Conservation (phyloP, 2,113 vertebrate genomes). For the Rhabdomys dilectus region DNA sequence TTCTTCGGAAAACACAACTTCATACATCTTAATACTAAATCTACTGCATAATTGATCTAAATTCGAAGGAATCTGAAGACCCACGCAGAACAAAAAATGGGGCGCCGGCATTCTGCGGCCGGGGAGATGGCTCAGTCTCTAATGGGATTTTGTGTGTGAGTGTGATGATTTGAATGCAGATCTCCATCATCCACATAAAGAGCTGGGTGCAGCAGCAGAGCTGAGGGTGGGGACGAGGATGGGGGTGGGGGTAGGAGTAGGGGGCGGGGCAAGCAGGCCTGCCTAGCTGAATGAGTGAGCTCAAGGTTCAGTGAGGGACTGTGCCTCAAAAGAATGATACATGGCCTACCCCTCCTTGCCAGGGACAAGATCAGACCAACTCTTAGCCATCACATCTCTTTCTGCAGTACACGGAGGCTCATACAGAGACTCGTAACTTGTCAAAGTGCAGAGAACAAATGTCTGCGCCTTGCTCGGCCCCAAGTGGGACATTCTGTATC, state of each 20-base stretch:
- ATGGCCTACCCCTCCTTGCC: background rate
- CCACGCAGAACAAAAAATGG: background rate
- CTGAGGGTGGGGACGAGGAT: accelerated
- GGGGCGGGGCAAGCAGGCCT: background rate
- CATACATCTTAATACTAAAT: constrained; percentile 57
- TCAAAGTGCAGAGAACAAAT: background rate
- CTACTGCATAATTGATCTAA: constrained; percentile 57
- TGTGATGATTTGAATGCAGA: background rate
- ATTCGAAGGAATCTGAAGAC: background rate
- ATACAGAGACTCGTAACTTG: background rate
- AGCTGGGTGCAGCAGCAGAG: background rate
- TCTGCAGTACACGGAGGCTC: no score
- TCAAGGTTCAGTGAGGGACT: background rate
- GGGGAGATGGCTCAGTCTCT: background rate
- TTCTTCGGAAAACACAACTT: constrained; percentile 63
- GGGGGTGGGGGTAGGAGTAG: no score
- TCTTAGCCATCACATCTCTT: background rate
- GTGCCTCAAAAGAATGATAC: background rate
- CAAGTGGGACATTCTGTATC: background rate
- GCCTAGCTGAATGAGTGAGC: background rate
- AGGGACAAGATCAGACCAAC: background rate
- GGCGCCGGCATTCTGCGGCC: background rate
- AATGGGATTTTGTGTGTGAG: background rate
- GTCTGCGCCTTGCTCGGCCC: background rate
- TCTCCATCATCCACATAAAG: background rate